Base-by-base conservation (phyloP, 2,797 vertebrate species). In the Natrix natrix region DNA sequence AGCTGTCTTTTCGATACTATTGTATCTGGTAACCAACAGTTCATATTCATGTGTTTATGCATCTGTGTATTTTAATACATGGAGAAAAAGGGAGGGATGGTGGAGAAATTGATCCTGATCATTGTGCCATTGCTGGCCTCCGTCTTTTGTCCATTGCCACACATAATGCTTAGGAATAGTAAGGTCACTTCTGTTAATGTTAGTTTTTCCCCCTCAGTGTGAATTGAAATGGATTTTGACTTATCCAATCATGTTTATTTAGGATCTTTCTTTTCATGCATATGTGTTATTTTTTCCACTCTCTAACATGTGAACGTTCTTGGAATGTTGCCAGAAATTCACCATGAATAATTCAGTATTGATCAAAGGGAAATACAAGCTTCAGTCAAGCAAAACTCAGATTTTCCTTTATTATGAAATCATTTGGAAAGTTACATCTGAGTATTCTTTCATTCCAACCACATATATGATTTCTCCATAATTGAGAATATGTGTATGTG, bases 391-490 rank as follows among this genome's bases (percentile, higher is more conserved):
- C 87, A 90, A 63, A n/a, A 22, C 0, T 69, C 43, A 89, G 92
- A 43, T 16, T 83, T 83, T 83, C 26, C 32, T 93, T 52, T 92
- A 56, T 83, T 83, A 91, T 66, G 48, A 0, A 93, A 74, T 89
- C 0, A 94, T 95, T 94, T 93, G 94, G 56, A 92, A 96, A 94
- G 28, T 43, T 13, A 94, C 43, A 69, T 7, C n/a, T 93, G 94
- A 54, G 24, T 1, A 94, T 37, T 94, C 91, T 32, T 92, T 90
- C 93, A 94, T 59, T 48, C 89, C 93, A 5, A 32, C 52, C 57
- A 92, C 91, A 95, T 83, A 88, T 91, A 87, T 91, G 89, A 86
- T 61, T 95, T 92, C 91, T 95, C 94, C 92, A 94, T 96, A 94
- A 11, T 8, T 22, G 52, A 90, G 20, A 74, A 89, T 48, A 89